A percentile compares a stretch with the other conserved stretches of the same genome.
These are phyloP conservation scores for Neria commutata DNA, from an alignment of 2,888 invertebrate genomes.

Conservation along the genomic window DNA sequence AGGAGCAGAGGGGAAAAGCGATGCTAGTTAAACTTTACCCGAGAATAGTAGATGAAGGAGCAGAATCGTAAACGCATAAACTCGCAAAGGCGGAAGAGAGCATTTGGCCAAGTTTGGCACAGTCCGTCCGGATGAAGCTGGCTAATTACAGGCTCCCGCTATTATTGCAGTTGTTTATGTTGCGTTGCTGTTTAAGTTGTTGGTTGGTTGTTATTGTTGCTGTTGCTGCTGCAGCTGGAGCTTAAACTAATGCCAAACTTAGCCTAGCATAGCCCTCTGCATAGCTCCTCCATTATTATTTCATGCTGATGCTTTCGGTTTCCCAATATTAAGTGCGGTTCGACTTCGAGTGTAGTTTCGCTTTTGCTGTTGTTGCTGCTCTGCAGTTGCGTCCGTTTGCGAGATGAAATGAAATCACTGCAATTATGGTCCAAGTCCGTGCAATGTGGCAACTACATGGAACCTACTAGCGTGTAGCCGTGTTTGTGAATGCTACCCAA, in stretches of 20 bases:
- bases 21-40: no score
- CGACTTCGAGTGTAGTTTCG: no score
- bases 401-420: neutral
- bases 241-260: neutral
- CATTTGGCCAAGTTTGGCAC: neutral
- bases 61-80: no score
- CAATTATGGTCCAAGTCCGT: neutral
- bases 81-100: neutral
- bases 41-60: no score
- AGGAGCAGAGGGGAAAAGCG: no score
- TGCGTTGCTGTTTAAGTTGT: neutral
- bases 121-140: neutral
- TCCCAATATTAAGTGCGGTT: neutral
- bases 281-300: neutral
- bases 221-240: no score
- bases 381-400: no score
- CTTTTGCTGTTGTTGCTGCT: no score
- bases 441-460: neutral
- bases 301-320: neutral
- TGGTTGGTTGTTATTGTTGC: neutral
- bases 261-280: neutral
- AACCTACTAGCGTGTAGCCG: no score
- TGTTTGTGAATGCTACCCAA: no score
- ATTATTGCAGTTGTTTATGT: no score
- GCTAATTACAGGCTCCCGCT: neutral